phyloP scores from a whole-genome alignment of 2,113 vertebrate genomes.

The Lophura nycthemera region DNA sequence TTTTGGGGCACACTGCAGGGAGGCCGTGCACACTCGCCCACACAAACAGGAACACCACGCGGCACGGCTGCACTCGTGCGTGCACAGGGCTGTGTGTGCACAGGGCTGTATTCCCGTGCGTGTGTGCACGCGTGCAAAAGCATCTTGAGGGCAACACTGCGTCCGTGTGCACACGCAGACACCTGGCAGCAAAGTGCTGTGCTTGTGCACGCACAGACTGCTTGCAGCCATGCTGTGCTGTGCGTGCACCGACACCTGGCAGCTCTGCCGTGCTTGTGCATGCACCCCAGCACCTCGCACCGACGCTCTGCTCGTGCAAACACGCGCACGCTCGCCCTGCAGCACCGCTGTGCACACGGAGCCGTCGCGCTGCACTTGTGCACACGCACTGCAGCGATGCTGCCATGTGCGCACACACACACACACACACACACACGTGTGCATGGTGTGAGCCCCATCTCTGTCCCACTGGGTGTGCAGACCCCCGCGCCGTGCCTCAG shows the following conservation, averaged over 20 bases:
- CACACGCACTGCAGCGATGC: not conserved
- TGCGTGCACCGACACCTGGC: not conserved
- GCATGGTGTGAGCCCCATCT: accelerated
- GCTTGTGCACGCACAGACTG: not conserved
- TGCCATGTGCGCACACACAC: not conserved
- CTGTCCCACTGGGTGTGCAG: not conserved
- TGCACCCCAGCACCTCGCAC: not conserved
- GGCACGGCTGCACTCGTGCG: accelerated
- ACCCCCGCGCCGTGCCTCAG: not conserved
- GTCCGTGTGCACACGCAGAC: not conserved
- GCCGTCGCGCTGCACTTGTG: not conserved
- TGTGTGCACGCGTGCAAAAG: not conserved
- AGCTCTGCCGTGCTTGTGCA: not conserved
- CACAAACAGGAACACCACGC: not conserved
- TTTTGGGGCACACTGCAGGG: not conserved
- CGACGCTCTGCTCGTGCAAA: not conserved
- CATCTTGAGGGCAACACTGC: not conserved
- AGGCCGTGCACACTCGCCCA: not conserved
- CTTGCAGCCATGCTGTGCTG: not conserved
- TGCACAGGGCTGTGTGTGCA: accelerated
- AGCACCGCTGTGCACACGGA: not conserved
- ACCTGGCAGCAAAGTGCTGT: accelerated
- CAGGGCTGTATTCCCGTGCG: accelerated
- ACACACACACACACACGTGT: accelerated
- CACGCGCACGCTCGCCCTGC: not conserved